A percentile compares a stretch with the other conserved stretches of the same genome.
phyloP scores from a whole-genome alignment of 2,888 invertebrate genomes.

The Papilio demoleus region DNA sequence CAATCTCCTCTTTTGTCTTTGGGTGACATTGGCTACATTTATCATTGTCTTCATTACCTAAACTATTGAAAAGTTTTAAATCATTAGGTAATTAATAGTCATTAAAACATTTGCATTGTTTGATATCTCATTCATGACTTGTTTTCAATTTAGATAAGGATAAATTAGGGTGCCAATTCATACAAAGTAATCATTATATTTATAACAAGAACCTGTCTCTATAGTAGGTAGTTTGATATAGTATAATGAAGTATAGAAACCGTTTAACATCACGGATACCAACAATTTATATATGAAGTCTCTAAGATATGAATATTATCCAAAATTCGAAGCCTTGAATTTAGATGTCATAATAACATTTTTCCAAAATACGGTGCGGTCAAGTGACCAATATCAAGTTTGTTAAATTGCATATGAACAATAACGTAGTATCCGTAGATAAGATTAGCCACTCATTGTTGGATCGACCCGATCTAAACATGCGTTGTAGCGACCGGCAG shows the following conservation, averaged over 20 bases:
- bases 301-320: no score
- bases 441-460: not conserved
- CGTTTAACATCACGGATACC: no score
- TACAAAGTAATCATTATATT: no score
- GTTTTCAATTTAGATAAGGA: no score
- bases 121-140: no score
- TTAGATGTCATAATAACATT: not conserved
- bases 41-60: conserved; percentile 10
- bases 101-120: no score
- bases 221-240: no score
- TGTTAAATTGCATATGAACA: not conserved
- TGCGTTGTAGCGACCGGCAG: not conserved
- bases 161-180: no score
- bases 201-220: no score
- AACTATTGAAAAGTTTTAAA: not conserved
- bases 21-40: conserved; percentile 22
- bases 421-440: not conserved
- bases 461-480: not conserved
- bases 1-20: conserved; percentile 47
- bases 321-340: not conserved
- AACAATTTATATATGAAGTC: no score
- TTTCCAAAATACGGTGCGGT: not conserved
- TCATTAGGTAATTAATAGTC: no score
- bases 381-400: conserved; percentile 1
- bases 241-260: no score